Conservation (phyloP, 1,140 invertebrate species). For the Diabrotica virgifera region DNA sequence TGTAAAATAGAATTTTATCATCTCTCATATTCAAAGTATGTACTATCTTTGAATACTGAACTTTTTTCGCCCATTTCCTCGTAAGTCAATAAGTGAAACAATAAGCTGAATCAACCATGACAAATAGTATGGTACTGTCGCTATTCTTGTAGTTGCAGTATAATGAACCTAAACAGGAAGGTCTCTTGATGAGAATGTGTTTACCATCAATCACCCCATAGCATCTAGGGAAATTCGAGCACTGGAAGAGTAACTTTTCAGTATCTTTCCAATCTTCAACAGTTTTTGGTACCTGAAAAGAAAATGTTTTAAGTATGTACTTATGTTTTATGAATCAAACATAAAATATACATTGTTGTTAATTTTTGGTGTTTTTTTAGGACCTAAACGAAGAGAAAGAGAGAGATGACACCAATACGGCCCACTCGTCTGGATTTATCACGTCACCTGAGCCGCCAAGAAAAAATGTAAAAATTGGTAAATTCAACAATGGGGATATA, state of each 20-base stretch:
- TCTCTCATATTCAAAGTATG: no score
- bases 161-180: constrained; percentile 21
- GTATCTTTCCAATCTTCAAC: constrained; percentile 25
- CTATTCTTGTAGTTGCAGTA: constrained; percentile 41
- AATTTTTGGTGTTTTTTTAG: constrained; percentile 11
- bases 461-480: constrained; percentile 13
- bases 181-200: constrained; percentile 32
- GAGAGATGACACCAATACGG: neutral
- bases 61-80: constrained; percentile 38
- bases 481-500: constrained; percentile 11
- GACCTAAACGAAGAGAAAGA: constrained; percentile 12
- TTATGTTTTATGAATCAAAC: constrained; percentile 7
- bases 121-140: constrained; percentile 48
- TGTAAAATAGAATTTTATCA: no score
- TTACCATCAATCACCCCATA: constrained; percentile 50
- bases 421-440: constrained; percentile 13
- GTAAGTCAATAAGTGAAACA: constrained; percentile 46
- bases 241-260: constrained; percentile 19
- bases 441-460: constrained; percentile 12
- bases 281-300: constrained; percentile 23
- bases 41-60: constrained; percentile 28
- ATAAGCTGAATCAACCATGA: constrained; percentile 48
- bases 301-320: constrained; percentile 8
- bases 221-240: constrained; percentile 46
- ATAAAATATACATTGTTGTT: constrained; percentile 28